A percentile compares a stretch with the other conserved stretches of the same genome.
Conservation (phyloP, 92 coral and sea anemone genomes). For the Scolanthus callimorphus region DNA sequence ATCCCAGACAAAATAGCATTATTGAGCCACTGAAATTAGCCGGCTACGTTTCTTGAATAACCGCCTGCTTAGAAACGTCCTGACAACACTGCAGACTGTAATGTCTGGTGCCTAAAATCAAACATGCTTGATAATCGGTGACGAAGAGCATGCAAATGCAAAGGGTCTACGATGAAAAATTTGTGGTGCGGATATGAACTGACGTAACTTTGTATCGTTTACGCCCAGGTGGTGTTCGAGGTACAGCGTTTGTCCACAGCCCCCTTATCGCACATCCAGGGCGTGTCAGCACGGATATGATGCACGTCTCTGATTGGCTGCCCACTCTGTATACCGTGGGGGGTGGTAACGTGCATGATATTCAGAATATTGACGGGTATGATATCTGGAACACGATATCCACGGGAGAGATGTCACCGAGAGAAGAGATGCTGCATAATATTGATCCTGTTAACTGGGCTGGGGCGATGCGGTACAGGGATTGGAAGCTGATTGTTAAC, state of each 20-base stretch:
- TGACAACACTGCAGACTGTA: no score
- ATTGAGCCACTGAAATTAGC: no score
- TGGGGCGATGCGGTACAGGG: slow-evolving; percentile 57
- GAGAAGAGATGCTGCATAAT: slow-evolving; percentile 66
- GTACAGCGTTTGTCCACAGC: slow-evolving; percentile 78
- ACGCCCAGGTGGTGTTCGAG: slow-evolving; percentile 89
- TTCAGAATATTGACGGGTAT: slow-evolving; percentile 53
- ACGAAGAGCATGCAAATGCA: no score
- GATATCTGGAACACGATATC: slow-evolving; percentile 70
- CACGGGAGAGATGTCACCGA: slow-evolving; percentile 49
- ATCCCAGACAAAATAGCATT: no score
- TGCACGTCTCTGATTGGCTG: slow-evolving; percentile 88
- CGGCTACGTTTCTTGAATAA: no score
- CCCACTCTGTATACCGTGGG: slow-evolving; percentile 71
- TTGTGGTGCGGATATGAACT: no score
- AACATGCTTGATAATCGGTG: no score
- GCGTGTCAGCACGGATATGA: slow-evolving; percentile 75
- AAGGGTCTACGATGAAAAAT: no score
- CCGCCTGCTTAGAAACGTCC: no score
- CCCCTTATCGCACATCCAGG: slow-evolving; percentile 57
- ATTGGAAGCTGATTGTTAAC: slow-evolving; percentile 77
- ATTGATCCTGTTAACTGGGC: slow-evolving; percentile 59
- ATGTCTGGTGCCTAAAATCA: no score
- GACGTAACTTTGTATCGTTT: no score
- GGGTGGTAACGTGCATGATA: slow-evolving; percentile 70